phyloP scores from a whole-genome alignment of 2,113 vertebrate species.

The Podiceps cristatus region DNA sequence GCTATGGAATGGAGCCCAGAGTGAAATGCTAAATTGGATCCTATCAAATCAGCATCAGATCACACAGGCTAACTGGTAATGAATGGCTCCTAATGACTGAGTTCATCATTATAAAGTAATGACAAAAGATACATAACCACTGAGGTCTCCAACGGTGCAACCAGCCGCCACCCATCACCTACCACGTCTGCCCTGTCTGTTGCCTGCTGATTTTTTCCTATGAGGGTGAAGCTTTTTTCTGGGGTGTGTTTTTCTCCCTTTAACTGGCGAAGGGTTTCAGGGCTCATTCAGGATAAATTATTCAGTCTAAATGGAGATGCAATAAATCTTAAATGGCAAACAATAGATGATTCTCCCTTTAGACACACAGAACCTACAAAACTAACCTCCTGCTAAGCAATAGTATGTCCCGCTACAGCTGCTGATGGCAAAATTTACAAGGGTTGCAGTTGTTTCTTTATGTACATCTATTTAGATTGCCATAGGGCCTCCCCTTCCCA shows the following conservation, averaged over 20 bases:
- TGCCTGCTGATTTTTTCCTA: not conserved
- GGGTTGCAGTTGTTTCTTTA: constrained; percentile 37
- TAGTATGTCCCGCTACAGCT: constrained; percentile 31
- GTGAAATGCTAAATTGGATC: constrained; percentile 80
- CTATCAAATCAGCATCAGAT: constrained; percentile 79
- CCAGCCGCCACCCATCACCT: constrained; percentile 10
- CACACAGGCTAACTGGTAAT: constrained; percentile 64
- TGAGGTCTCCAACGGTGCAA: constrained; percentile 9
- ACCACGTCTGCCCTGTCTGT: not conserved
- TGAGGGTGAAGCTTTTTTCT: constrained; percentile 34
- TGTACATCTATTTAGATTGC: constrained; percentile 12
- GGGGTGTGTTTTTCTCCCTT: not conserved
- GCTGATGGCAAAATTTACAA: constrained; percentile 53
- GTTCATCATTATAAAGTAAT: constrained; percentile 59
- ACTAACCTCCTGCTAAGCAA: constrained; percentile 43
- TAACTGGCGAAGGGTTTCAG: not conserved
- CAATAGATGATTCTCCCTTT: constrained; percentile 52
- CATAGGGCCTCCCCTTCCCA: constrained; percentile 9
- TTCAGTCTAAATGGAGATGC: constrained; percentile 14
- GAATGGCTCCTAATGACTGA: constrained; percentile 70
- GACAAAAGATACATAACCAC: constrained; percentile 42
- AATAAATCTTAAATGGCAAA: constrained; percentile 63
- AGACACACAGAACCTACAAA: constrained; percentile 6
- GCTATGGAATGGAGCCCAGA: constrained; percentile 79
- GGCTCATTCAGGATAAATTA: constrained; percentile 62